Conservation (phyloP, 2,888 invertebrate species). For the Eulithis testata region DNA sequence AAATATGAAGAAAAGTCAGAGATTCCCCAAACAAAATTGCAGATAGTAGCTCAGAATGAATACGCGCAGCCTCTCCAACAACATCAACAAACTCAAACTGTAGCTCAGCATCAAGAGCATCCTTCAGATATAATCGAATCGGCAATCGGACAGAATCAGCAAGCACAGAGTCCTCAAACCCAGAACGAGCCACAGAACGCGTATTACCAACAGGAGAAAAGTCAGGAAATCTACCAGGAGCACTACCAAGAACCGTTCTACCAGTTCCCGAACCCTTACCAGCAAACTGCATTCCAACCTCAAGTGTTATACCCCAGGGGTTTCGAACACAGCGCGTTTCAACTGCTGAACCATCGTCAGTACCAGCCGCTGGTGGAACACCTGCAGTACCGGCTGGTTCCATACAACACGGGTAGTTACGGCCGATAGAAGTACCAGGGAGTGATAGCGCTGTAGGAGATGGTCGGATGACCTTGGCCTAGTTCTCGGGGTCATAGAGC, state of each 20-base stretch:
- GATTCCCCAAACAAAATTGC: constrained; percentile 37
- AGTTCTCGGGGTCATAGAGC: constrained; percentile 54
- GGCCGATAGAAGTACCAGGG: constrained; percentile 1
- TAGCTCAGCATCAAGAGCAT: background rate
- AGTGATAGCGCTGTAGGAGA: constrained; percentile 11
- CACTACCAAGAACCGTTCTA: constrained; percentile 44
- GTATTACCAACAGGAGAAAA: constrained; percentile 43
- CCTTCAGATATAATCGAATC: background rate
- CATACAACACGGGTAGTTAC: constrained; percentile 43
- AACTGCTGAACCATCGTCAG: constrained; percentile 39
- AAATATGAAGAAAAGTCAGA: constrained; percentile 23
- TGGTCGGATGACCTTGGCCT: constrained; percentile 75
- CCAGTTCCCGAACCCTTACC: constrained; percentile 29
- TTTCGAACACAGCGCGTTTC: constrained; percentile 31
- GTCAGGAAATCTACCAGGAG: constrained; percentile 38
- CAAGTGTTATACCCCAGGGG: constrained; percentile 19
- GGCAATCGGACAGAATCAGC: background rate
- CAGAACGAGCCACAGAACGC: constrained; percentile 30
- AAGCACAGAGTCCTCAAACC: constrained; percentile 4
- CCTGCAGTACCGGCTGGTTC: constrained; percentile 56
- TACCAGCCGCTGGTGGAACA: constrained; percentile 42
- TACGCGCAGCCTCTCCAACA: constrained; percentile 18
- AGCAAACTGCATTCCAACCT: background rate
- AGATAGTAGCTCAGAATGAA: constrained; percentile 15
- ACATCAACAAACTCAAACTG: background rate